A percentile compares a stretch with the other conserved stretches of the same genome.
Conservation (phyloP, 1,140 invertebrate genomes). For the Aphaenogaster ashmeadi region DNA sequence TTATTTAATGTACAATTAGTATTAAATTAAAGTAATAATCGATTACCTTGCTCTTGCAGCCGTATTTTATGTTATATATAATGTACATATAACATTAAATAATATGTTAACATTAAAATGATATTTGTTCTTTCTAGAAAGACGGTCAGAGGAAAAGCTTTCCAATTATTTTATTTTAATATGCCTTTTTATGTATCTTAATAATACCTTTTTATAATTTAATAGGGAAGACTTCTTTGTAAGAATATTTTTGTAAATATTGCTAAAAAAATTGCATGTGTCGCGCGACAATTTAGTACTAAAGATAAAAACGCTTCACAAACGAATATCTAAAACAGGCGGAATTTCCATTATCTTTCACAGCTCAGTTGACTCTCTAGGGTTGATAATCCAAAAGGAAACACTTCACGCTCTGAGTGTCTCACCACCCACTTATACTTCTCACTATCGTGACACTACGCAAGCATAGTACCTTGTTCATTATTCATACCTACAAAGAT, state of each 20-base stretch:
- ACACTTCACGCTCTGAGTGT: slow-evolving; percentile 31
- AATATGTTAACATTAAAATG: not conserved
- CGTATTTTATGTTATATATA: not conserved
- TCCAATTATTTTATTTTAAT: not conserved
- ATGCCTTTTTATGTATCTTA: not conserved
- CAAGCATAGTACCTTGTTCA: slow-evolving; percentile 19
- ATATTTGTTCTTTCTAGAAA: not conserved
- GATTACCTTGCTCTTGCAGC: too few relatives aligned
- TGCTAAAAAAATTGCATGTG: not conserved
- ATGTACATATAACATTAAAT: not conserved
- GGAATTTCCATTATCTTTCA: slow-evolving; percentile 27
- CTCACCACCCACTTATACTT: slow-evolving; percentile 36
- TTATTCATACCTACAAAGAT: slow-evolving; percentile 37
- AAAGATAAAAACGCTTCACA: not conserved
- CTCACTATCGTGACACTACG: not conserved
- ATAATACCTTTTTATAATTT: not conserved
- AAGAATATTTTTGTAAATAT: not conserved
- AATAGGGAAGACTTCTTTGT: not conserved
- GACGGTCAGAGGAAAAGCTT: not conserved
- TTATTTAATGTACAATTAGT: too few relatives aligned
- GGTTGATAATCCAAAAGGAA: slow-evolving; percentile 36
- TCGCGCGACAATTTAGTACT: not conserved
- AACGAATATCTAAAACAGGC: not conserved
- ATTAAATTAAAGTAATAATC: too few relatives aligned
- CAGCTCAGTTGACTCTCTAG: slow-evolving; percentile 13